phyloP scores from a whole-genome alignment of 1,140 invertebrate genomes.

The Stegodyphus mimosarum region DNA sequence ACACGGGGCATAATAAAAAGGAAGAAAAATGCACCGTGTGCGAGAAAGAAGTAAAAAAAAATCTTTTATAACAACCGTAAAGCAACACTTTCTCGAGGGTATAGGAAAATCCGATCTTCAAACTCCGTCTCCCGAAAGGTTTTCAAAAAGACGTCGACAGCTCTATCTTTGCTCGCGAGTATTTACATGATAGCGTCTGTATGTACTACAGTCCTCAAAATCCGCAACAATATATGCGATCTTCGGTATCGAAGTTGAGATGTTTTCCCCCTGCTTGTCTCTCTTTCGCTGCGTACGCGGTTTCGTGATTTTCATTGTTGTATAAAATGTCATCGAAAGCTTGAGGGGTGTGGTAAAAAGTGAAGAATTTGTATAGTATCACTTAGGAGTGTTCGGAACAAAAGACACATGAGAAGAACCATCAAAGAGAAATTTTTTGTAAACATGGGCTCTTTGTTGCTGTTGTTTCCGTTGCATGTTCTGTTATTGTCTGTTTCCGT shows the following conservation, averaged over 20 bases:
- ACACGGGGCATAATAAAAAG: conserved; percentile 13
- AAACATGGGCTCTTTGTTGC: too few relatives aligned
- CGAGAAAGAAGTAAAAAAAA: background rate
- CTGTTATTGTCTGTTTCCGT: too few relatives aligned
- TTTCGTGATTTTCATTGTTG: conserved; percentile 36
- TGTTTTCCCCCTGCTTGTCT: background rate
- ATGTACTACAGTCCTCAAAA: background rate
- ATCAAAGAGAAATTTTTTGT: too few relatives aligned
- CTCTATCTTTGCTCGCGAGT: conserved; percentile 1
- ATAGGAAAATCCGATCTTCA: conserved; percentile 17
- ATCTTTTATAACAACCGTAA: background rate
- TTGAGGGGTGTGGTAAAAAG: background rate
- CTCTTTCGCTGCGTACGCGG: background rate
- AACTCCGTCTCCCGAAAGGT: background rate
- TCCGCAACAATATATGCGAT: conserved; percentile 29
- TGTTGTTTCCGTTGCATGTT: too few relatives aligned
- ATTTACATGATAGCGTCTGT: conserved; percentile 35
- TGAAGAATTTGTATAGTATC: too few relatives aligned
- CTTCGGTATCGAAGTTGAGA: conserved; percentile 30
- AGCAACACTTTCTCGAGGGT: background rate
- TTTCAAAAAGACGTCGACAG: background rate
- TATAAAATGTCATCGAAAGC: conserved; percentile 17
- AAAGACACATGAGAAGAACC: too few relatives aligned
- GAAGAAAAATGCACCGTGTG: background rate
- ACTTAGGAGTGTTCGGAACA: too few relatives aligned